Percentiles rank a stretch among this genome's conserved stretches.
phyloP scores from a whole-genome alignment of 2,797 vertebrate species.

The Bovichtus diacanthus region DNA sequence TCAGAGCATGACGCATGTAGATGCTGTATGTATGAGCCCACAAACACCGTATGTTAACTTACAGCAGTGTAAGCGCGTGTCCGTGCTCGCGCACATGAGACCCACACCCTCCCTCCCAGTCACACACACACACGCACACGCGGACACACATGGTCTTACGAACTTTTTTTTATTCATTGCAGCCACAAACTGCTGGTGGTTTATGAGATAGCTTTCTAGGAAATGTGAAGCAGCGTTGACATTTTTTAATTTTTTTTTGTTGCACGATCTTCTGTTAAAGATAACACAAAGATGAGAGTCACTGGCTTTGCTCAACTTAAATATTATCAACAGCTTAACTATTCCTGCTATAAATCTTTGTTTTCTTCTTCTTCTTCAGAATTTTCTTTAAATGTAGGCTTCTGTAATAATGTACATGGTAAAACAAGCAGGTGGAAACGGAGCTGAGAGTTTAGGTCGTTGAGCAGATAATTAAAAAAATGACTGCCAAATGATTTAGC shows the following conservation, averaged over 20 bases:
- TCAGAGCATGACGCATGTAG: constrained; percentile 30
- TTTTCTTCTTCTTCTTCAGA: neutral
- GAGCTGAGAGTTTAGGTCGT: constrained; percentile 54
- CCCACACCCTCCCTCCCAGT: constrained; percentile 33
- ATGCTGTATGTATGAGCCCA: constrained; percentile 23
- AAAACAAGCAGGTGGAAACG: constrained; percentile 71
- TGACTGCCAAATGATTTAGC: constrained; percentile 75
- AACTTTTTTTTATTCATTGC: constrained; percentile 66
- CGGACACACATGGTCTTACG: constrained; percentile 23
- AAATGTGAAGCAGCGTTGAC: constrained; percentile 79
- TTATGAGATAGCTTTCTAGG: constrained; percentile 91
- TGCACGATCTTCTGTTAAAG: constrained; percentile 62
- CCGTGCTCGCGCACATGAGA: constrained; percentile 14
- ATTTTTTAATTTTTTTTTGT: constrained; percentile 39
- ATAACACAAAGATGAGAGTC: constrained; percentile 65
- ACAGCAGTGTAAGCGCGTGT: neutral
- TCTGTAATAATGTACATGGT: constrained; percentile 49
- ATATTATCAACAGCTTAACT: constrained; percentile 7
- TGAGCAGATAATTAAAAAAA: constrained; percentile 73
- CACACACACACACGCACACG: constrained; percentile 26
- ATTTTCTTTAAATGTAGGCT: neutral
- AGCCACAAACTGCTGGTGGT: constrained; percentile 80
- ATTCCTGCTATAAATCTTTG: constrained; percentile 11
- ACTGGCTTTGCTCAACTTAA: constrained; percentile 22
- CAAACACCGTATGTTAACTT: constrained; percentile 38